Base-by-base conservation (phyloP, 2,888 invertebrate species). In the Cephalotes varians region DNA sequence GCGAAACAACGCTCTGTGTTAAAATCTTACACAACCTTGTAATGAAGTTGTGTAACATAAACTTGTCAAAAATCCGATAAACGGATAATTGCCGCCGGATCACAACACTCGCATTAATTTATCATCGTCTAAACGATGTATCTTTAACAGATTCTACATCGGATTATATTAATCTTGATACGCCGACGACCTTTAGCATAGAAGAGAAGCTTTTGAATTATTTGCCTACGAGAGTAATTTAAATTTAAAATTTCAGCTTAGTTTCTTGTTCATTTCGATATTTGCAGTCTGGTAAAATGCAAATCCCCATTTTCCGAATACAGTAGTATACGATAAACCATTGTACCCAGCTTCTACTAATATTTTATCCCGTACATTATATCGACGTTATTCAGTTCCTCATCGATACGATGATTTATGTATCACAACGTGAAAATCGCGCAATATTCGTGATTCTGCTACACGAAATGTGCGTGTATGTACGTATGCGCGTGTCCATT, bases 391-490 rank as follows among this genome's bases (percentile, higher is more conserved):
- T 71, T 71, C 56, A 72, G 12, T 71, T 71, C 21, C 12, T 72
- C 58, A 72, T 56, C 40, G 37, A 58, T n/a, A 40, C 58, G 18
- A 72, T 72, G 58, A 72, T 72, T 72, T 72, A 72, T 72, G 72
- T 56, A 72, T 72, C 37, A 58, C 58, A 58, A 58, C 2, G 37
- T 72, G 72, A 56, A 72, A 72, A 72, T 72, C 28, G 25, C n/a
- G 40, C 56, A 72, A 72, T 40, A 25, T 72, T 72, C 58, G 40
- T 25, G 37, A 71, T 10, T n/a, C 40, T 4, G 18, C 7, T 56
- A n/a, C 7, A 12, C 1, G 7, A 5, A 40, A 1, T 28, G 28
- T 18, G 18, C 15, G 3, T 5, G 62, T 15, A 40, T 62, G 34
- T 62, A 40, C 31, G n/a, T 58, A 3, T 21, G 7, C 2, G 21